Conservation (phyloP, 2,888 invertebrate species). For the Scaptomyza reducta region DNA sequence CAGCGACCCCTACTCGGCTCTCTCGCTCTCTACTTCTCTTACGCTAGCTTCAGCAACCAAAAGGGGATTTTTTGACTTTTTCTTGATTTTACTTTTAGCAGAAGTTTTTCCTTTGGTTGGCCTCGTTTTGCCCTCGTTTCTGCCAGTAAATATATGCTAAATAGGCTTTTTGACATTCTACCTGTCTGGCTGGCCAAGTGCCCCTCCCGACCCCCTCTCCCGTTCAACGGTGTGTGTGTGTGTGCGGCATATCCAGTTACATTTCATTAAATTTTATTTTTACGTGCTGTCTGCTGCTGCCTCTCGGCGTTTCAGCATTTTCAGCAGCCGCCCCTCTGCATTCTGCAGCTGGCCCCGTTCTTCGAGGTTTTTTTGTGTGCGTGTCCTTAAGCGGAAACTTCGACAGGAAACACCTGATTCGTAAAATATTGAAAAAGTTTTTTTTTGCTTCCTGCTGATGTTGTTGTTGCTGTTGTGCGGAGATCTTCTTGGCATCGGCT, state of each 20-base stretch:
- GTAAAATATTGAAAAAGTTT: slow-evolving; percentile 79
- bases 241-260: slow-evolving; percentile 74
- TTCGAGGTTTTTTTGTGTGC: slow-evolving; percentile 39
- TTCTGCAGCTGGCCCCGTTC: neutral
- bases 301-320: slow-evolving; percentile 37
- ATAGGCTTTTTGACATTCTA: slow-evolving; percentile 80
- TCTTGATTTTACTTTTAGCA: slow-evolving; percentile 37
- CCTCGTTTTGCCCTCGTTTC: slow-evolving; percentile 36
- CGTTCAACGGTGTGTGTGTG: slow-evolving; percentile 19
- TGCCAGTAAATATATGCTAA: slow-evolving; percentile 78
- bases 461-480: slow-evolving; percentile 20
- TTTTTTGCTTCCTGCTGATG: slow-evolving; percentile 25
- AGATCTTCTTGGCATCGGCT: slow-evolving; percentile 42
- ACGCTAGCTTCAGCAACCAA: neutral
- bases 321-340: neutral
- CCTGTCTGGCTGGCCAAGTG: slow-evolving; percentile 49
- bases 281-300: slow-evolving; percentile 67
- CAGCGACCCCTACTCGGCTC: slow-evolving; percentile 1
- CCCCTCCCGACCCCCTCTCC: neutral
- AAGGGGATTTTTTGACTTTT: slow-evolving; percentile 48
- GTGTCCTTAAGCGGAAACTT: slow-evolving; percentile 80
- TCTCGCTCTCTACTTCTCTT: neutral
- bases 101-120: slow-evolving; percentile 47
- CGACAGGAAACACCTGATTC: slow-evolving; percentile 80
- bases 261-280: slow-evolving; percentile 80